These are phyloP conservation scores for Alces alces DNA, from an alignment of 2,113 vertebrate genomes.

Conservation along the genomic window DNA sequence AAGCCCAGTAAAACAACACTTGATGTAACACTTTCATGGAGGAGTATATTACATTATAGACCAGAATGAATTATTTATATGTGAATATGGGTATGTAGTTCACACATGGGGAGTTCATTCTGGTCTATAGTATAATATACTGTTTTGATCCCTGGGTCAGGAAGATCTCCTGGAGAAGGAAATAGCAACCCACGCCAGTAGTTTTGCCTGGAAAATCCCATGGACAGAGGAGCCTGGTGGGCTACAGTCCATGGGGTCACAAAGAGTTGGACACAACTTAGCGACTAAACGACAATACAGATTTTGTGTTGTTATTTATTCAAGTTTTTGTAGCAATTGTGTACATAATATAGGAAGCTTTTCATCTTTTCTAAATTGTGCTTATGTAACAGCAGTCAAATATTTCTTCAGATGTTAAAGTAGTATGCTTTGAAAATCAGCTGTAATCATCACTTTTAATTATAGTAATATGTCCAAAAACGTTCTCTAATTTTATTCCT, in stretches of 20 bases:
- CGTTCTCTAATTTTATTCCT: background rate
- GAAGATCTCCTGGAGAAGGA: background rate
- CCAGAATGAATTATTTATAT: no score
- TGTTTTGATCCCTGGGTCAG: background rate
- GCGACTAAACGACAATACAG: accelerated
- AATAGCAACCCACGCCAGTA: background rate
- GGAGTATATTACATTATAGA: background rate
- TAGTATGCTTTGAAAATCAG: background rate
- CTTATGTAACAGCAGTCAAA: background rate
- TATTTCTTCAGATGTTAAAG: background rate
- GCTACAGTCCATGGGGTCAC: background rate
- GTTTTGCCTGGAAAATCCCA: background rate
- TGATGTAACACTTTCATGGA: background rate
- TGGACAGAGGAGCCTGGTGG: background rate
- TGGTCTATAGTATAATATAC: background rate
- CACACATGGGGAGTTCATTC: background rate
- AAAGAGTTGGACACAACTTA: background rate
- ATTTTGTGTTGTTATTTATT: background rate
- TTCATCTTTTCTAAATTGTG: background rate
- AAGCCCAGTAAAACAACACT: background rate
- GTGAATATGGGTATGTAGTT: no score
- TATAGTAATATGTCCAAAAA: background rate
- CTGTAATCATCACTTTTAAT: background rate
- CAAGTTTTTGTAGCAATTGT: background rate
- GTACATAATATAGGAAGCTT: background rate